Conservation (phyloP, 2,888 invertebrate genomes). For the Lamproptera curius region DNA sequence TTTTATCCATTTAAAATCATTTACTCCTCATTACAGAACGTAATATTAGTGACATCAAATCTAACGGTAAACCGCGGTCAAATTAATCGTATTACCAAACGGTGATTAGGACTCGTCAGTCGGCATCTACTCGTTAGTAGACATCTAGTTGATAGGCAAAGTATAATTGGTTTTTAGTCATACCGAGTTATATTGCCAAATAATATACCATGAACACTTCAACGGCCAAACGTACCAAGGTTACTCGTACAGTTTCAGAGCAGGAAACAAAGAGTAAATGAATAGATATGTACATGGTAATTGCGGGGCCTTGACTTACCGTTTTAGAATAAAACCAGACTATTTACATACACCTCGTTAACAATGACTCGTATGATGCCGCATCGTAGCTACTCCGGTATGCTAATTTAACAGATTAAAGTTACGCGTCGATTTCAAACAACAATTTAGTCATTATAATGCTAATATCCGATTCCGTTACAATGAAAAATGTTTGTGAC, state of each 20-base stretch:
- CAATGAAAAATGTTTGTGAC: too few species aligned
- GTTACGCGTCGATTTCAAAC: conserved; percentile 8
- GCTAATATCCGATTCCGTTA: conserved; percentile 4
- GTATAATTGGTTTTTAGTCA: too few species aligned
- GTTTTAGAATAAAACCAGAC: conserved; percentile 69
- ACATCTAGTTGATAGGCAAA: too few species aligned
- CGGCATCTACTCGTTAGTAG: too few species aligned
- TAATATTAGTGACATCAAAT: too few species aligned
- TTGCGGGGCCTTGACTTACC: conserved; percentile 72
- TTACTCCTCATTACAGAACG: too few species aligned
- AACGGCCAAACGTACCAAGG: conserved; percentile 72
- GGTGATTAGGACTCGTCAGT: too few species aligned
- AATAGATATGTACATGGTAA: conserved; percentile 72
- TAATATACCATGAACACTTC: conserved; percentile 43
- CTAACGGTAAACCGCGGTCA: too few species aligned
- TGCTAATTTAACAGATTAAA: conserved; percentile 21
- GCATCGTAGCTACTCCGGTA: conserved; percentile 18
- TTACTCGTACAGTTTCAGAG: conserved; percentile 52
- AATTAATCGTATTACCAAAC: too few species aligned
- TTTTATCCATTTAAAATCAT: too few species aligned
- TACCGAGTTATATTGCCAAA: too few species aligned
- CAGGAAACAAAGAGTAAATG: conserved; percentile 68
- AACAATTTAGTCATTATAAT: conserved; percentile 8
- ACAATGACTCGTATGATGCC: conserved; percentile 33
- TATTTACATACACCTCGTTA: conserved; percentile 52